Conservation (phyloP, 2,113 vertebrate genomes). For the Meleagris gallopavo region DNA sequence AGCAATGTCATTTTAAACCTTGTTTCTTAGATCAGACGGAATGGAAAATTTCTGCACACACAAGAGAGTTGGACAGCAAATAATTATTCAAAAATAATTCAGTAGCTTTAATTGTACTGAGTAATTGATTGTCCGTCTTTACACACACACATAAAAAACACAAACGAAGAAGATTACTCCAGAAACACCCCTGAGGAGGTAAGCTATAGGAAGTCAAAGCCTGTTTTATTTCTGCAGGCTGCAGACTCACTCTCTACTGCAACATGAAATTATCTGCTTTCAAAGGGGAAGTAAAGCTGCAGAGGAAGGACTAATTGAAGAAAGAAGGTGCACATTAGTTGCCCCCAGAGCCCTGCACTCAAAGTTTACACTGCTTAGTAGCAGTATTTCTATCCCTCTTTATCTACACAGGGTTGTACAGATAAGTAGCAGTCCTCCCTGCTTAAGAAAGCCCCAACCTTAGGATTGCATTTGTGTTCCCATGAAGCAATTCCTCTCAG, state of each 20-base stretch:
- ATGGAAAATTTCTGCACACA: not conserved
- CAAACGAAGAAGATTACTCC: not conserved
- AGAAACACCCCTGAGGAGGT: not conserved
- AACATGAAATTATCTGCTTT: not conserved
- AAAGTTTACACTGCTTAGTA: not conserved
- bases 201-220: not conserved
- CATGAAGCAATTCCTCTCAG: not conserved
- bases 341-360: not conserved
- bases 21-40: not conserved
- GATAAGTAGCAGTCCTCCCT: not conserved
- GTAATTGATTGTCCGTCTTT: not conserved
- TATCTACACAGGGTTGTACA: not conserved
- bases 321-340: not conserved
- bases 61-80: not conserved
- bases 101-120: not conserved
- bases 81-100: not conserved
- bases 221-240: not conserved
- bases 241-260: not conserved
- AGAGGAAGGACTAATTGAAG: slow-evolving; percentile 4
- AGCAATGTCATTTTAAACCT: not conserved
- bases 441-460: not conserved
- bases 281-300: slow-evolving; percentile 6
- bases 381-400: not conserved
- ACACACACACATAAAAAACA: not conserved
- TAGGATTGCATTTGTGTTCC: not conserved